Evolutionary conservation across 2,888 invertebrate genomes (phyloP).

Genomic region (Mythimna ferrago): DNA sequence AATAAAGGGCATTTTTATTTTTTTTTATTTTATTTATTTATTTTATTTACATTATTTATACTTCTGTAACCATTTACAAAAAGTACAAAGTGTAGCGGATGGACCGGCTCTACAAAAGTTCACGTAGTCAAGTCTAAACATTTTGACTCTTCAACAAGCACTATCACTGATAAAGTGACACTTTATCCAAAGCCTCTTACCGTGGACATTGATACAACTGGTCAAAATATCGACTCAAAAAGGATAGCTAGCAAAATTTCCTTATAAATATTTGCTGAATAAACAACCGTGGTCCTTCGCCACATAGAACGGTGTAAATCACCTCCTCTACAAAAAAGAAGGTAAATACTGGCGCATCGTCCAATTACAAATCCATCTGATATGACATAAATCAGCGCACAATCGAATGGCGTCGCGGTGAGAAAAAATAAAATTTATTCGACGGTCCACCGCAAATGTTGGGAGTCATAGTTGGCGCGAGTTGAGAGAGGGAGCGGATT

Average conservation of each 20-base stretch:
- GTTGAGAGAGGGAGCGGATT: slow-evolving; percentile 37
- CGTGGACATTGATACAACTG: neutral
- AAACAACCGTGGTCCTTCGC: neutral
- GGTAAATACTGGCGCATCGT: slow-evolving; percentile 48
- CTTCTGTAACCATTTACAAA: too few relatives aligned
- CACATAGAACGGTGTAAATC: slow-evolving; percentile 26
- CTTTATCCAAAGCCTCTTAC: neutral
- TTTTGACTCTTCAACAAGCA: too few relatives aligned
- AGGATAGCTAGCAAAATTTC: neutral
- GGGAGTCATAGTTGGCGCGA: slow-evolving; percentile 27
- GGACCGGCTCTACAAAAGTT: too few relatives aligned
- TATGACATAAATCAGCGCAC: slow-evolving; percentile 74
- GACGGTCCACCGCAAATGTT: slow-evolving; percentile 59
- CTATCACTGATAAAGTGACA: too few relatives aligned
- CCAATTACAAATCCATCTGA: slow-evolving; percentile 66
- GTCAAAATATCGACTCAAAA: neutral
- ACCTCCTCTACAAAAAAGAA: slow-evolving; percentile 39
- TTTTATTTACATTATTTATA: too few relatives aligned
- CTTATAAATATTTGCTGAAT: neutral
- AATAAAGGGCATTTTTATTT: too few relatives aligned
- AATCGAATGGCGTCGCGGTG: slow-evolving; percentile 73
- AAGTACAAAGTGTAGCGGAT: too few relatives aligned
- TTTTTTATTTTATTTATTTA: too few relatives aligned
- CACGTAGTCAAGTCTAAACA: too few relatives aligned
- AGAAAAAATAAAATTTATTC: slow-evolving; percentile 78